A percentile compares a stretch with the other conserved stretches of the same genome.
phyloP scores from a whole-genome alignment of 1,140 invertebrate genomes.

The Drosophila arizonae region DNA sequence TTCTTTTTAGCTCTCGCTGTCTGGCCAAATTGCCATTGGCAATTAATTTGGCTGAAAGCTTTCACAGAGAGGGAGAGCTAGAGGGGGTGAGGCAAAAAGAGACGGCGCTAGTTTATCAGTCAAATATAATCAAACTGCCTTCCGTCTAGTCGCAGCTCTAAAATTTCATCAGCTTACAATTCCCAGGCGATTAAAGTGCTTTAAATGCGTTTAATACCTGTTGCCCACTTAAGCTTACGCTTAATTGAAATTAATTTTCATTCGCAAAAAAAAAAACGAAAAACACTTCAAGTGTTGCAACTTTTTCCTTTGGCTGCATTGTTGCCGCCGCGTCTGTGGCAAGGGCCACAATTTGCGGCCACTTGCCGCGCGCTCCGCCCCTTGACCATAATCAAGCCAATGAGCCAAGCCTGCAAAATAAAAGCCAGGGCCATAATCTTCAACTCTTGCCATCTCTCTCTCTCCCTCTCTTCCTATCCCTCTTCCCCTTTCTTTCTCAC shows the following conservation, averaged over 20 bases:
- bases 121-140: not conserved
- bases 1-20: not conserved
- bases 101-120: not conserved
- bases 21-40: slow-evolving; percentile 27
- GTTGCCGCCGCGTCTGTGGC: not conserved
- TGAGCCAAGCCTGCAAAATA: slow-evolving; percentile 25
- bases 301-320: not conserved
- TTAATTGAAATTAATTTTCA: slow-evolving; percentile 23
- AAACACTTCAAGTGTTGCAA: not conserved
- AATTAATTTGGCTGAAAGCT: slow-evolving; percentile 38
- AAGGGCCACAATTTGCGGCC: slow-evolving; percentile 18
- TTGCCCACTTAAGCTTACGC: slow-evolving; percentile 1
- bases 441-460: not conserved
- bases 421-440: slow-evolving; percentile 29
- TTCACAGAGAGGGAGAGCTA: not conserved
- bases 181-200: slow-evolving; percentile 2
- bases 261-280: not conserved
- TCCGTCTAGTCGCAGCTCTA: not conserved
- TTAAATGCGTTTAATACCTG: not conserved
- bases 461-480: not conserved
- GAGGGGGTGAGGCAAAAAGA: too few species aligned
- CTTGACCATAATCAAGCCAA: slow-evolving; percentile 36
- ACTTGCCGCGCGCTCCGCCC: not conserved
- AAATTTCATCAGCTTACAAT: not conserved
- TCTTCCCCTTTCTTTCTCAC: not conserved